Evolutionary conservation across 2,888 invertebrate species (phyloP), one percentile per base, ranked within the genome.

Genomic region (Chalcis sispes): DNA sequence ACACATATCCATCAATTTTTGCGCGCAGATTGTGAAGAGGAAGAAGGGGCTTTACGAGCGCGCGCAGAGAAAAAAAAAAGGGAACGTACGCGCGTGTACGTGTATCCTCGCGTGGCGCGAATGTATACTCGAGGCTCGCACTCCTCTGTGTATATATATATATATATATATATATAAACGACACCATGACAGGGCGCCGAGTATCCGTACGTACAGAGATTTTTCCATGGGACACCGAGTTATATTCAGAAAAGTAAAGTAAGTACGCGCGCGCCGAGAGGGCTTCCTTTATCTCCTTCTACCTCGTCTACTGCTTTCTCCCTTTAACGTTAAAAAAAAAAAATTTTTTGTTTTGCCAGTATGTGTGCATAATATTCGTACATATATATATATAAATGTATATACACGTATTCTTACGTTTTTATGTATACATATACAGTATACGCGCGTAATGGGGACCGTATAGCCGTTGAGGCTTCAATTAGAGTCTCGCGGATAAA

Each of bases 401-500:
- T 32, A 23, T 56, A 56, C 5, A 29, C n/a, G 29, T 18, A 48
- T 48, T n/a, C 18, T 1, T 18, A 18, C n/a, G 48, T 3, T 7
- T 36, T 4, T 36, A 18, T 48, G 48, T 18, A 18, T 48, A 48
- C n/a, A 18, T 48, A 18, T 36, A n/a, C 10, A 23, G 50, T 46
- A 15, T 46, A 23, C 52, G 52, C 10, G 50, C 23, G 52, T 23
- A 20, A 52, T 15, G n/a, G 27, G 15, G 13, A 10, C 7, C 1
- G 4, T 25, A 52, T 52, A 7, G 4, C 8, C 29, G 20, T n/a
- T 0, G 77, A 77, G 80, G 81, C 80, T 82, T 83, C 81, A 82
- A 83, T 83, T 83, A 83, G 80, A 82, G 75, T 27, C 79, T 81
- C 79, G 79, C 73, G 77, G 78, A 80, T 81, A 82, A 82, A 82